Evolutionary conservation across 2,888 invertebrate species (phyloP).

Genomic region (Lypha dubia): DNA sequence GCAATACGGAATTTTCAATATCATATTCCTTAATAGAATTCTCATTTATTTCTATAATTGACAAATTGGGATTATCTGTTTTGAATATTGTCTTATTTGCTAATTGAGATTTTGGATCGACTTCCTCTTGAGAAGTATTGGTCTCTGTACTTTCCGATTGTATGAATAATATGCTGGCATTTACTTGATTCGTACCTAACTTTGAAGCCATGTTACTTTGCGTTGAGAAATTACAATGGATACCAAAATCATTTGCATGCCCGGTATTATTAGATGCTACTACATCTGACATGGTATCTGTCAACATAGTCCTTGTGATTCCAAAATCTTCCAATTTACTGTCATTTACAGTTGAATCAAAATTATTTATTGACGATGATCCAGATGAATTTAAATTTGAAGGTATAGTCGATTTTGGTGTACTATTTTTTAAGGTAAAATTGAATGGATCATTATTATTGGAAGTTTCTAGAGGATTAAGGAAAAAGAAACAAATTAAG

Average conservation of each 20-base stretch:
- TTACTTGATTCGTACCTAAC: conserved; percentile 71
- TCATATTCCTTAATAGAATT: conserved; percentile 79
- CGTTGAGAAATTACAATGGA: conserved; percentile 9
- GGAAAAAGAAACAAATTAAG: conserved; percentile 16
- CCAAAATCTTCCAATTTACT: conserved; percentile 62
- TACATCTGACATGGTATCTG: conserved; percentile 18
- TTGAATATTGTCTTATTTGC: conserved; percentile 83
- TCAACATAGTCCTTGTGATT: conserved; percentile 19
- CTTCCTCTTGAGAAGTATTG: conserved; percentile 82
- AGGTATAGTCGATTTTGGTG: conserved; percentile 67
- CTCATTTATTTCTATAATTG: conserved; percentile 83
- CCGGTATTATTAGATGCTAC: conserved; percentile 10
- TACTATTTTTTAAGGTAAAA: conserved; percentile 55
- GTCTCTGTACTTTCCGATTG: conserved; percentile 82
- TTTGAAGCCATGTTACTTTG: conserved; percentile 1
- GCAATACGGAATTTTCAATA: conserved; percentile 79
- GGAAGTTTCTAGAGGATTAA: conserved; percentile 77
- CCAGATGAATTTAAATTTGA: conserved; percentile 74
- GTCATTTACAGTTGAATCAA: conserved; percentile 76
- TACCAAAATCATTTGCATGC: conserved; percentile 34
- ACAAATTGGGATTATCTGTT: conserved; percentile 82
- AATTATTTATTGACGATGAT: conserved; percentile 69
- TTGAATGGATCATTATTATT: conserved; percentile 74
- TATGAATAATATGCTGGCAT: conserved; percentile 78
- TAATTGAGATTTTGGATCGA: conserved; percentile 82